Percentiles rank a stretch among this genome's conserved stretches.
Evolutionary conservation across 1,140 invertebrate genomes (phyloP).

Genomic region (Amphibalanus amphitrite): DNA sequence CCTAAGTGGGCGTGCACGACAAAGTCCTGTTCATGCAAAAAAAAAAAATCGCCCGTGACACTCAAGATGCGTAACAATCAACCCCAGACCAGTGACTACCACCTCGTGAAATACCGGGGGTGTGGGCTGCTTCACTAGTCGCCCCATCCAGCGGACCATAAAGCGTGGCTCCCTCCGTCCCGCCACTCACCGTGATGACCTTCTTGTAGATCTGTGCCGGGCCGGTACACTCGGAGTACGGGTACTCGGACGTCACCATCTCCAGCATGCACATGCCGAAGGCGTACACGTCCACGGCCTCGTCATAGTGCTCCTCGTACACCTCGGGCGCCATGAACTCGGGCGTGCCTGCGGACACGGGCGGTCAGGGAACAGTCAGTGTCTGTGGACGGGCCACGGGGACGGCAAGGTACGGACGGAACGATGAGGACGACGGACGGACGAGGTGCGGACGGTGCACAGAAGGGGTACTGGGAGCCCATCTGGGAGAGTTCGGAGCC

Average conservation of each 20-base stretch:
- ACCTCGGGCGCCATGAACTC: constrained; percentile 99
- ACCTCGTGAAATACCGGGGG: not conserved
- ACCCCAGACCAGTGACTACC: too few relatives aligned
- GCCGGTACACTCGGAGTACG: constrained; percentile 93
- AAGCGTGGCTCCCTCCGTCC: not conserved
- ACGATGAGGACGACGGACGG: too few relatives aligned
- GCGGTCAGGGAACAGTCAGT: too few relatives aligned
- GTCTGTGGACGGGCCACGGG: too few relatives aligned
- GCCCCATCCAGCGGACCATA: not conserved
- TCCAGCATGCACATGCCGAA: constrained; percentile 99
- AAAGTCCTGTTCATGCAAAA: too few relatives aligned
- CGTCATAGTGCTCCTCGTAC: constrained; percentile 99
- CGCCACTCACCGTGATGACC: constrained; percentile 69
- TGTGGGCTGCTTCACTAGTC: not conserved
- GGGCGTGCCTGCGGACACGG: constrained; percentile 49
- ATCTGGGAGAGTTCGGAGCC: too few relatives aligned
- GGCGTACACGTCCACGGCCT: constrained; percentile 96
- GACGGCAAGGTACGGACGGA: too few relatives aligned
- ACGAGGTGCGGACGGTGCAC: too few relatives aligned
- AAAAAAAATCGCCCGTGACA: too few relatives aligned
- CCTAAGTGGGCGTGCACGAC: too few relatives aligned
- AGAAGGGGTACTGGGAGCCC: too few relatives aligned
- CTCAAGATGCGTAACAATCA: too few relatives aligned
- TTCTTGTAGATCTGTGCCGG: constrained; percentile 99
- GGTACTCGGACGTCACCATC: constrained; percentile 99